phyloP scores from a whole-genome alignment of 2,113 vertebrate species.

The Laticauda colubrina region DNA sequence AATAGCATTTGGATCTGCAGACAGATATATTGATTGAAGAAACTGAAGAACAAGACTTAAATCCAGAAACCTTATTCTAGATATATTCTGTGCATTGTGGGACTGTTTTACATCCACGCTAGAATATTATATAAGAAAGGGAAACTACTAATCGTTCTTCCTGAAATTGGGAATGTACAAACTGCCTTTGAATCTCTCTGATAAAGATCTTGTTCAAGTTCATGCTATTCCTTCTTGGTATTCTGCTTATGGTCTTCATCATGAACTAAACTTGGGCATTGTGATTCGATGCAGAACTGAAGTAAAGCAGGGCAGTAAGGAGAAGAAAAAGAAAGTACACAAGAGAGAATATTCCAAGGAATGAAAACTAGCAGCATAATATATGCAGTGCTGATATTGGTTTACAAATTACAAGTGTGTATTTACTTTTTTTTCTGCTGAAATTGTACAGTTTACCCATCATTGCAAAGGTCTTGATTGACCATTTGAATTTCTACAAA shows the following conservation, averaged over 20 bases:
- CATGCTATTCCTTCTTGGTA: not conserved
- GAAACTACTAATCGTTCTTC: not conserved
- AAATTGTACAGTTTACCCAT: not conserved
- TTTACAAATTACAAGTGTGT: not conserved
- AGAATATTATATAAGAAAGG: not conserved
- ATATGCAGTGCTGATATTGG: not conserved
- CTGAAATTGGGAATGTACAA: not conserved
- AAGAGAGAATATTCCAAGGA: not conserved
- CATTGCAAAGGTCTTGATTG: not conserved
- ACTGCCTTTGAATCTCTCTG: not conserved
- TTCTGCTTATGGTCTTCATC: not conserved
- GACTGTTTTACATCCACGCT: not conserved
- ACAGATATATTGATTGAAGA: not conserved
- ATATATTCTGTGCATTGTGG: not conserved
- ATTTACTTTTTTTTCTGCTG: not conserved
- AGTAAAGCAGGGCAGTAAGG: not conserved
- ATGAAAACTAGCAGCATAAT: not conserved
- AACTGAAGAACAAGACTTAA: not conserved
- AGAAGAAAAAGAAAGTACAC: not conserved
- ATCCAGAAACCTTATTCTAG: not conserved
- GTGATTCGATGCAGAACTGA: not conserved
- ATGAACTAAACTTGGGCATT: not conserved
- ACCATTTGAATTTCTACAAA: not conserved
- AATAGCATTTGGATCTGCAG: not conserved
- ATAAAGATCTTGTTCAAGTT: not conserved